Evolutionary conservation across 1,140 invertebrate genomes (phyloP), one percentile per base, ranked within the genome.

Genomic region (Micrasema longulum): DNA sequence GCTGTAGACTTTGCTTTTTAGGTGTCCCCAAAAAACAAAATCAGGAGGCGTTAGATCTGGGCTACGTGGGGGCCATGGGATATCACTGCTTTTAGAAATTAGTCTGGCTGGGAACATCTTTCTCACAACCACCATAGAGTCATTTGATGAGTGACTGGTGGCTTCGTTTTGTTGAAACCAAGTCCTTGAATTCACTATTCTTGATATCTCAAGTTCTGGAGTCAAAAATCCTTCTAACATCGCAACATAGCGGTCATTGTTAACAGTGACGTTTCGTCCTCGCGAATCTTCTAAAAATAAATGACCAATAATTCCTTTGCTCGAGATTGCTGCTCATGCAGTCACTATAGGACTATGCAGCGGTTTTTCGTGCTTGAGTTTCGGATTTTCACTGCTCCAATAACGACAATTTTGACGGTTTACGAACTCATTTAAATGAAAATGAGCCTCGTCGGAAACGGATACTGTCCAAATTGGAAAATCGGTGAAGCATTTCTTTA

Each of bases 261-360:
- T 52, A 22, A 52, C 48, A 18, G 48, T 22, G 48, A 16, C 48
- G 48, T 52, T 52, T 22, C 14, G 14, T 22, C 14, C 48, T 52
- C 48, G 14, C 22, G 48, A 52, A 52, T 22, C 48, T 16, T 16
- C 48, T n/a, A n/a, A 52, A 5, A 38, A 38, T 38, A 7, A n/a
- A n/a, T n/a, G n/a, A n/a, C n/a, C n/a, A n/a, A 7, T 38, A 74
- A 82, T 83, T 38, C 5, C 5, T 38, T 38, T 38, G 12, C 12
- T 38, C 5, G 36, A 38, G 36, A n/a, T n/a, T n/a, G n/a, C n/a
- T n/a, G n/a, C n/a, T n/a, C n/a, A n/a, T n/a, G n/a, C n/a, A n/a
- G n/a, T n/a, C n/a, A n/a, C n/a, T n/a, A n/a, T n/a, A n/a, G 36
- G 36, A 38, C 36, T 38, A 38, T 38, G 36, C 36, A 38, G 36